A percentile compares a stretch with the other conserved stretches of the same genome.
phyloP scores from a whole-genome alignment of 2,113 vertebrate genomes.

The Ageneiosus marmoratus region DNA sequence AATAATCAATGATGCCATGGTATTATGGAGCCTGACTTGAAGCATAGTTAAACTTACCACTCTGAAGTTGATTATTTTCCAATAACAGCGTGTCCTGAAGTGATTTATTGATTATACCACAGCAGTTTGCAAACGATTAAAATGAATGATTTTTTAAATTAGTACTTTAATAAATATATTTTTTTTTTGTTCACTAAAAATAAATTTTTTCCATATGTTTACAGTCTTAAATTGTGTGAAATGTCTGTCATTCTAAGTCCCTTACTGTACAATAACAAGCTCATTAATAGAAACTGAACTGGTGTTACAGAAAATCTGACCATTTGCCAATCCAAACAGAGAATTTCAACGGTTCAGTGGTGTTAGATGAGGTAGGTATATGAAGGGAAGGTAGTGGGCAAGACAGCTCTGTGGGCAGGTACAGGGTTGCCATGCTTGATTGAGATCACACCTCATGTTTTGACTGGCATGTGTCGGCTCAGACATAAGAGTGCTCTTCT shows the following conservation, averaged over 20 bases:
- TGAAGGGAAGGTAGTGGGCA: conserved; percentile 10
- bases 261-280: neutral
- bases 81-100: neutral
- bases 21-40: neutral
- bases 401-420: conserved; percentile 19
- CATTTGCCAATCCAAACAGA: neutral
- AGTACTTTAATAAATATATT: too few relatives aligned
- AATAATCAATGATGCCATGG: neutral
- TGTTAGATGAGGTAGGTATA: neutral
- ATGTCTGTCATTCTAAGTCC: neutral
- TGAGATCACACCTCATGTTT: conserved; percentile 37
- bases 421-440: conserved; percentile 40
- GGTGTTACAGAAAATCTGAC: neutral
- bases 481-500: conserved; percentile 23
- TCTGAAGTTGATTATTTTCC: conserved; percentile 7
- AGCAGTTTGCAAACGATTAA: neutral
- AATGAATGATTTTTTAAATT: too few relatives aligned
- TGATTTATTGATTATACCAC: neutral
- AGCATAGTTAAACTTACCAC: neutral
- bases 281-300: neutral
- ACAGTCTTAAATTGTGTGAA: neutral
- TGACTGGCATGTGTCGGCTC: conserved; percentile 47
- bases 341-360: neutral
- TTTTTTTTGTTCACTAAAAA: neutral
- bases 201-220: neutral